These are phyloP conservation scores for Blennius ocellaris DNA, from an alignment of 2,113 vertebrate genomes.

Conservation along the genomic window DNA sequence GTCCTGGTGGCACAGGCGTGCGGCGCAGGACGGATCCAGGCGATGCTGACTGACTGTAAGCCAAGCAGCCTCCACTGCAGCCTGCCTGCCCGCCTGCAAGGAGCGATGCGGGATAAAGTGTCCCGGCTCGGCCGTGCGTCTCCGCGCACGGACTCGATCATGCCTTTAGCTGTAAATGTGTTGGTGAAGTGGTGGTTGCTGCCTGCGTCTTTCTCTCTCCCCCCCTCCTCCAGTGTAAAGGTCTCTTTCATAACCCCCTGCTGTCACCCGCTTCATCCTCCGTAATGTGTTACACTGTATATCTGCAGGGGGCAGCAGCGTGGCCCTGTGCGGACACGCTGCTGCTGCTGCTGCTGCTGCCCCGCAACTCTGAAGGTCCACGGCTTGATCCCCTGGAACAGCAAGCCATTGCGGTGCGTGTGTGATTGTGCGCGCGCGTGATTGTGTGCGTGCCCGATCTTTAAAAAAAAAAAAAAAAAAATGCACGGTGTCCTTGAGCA, in stretches of 20 bases:
- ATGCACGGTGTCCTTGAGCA: slow-evolving; percentile 57
- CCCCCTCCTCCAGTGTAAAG: neutral
- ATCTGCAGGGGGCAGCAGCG: slow-evolving; percentile 78
- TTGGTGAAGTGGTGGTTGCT: slow-evolving; percentile 19
- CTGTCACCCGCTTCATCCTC: slow-evolving; percentile 46
- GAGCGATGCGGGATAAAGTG: slow-evolving; percentile 36
- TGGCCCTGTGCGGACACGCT: slow-evolving; percentile 43
- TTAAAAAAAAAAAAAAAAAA: neutral
- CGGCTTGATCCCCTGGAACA: slow-evolving; percentile 28
- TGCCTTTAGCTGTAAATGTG: slow-evolving; percentile 11
- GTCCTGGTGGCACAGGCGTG: slow-evolving; percentile 3
- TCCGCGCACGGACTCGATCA: neutral
- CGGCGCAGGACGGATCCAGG: slow-evolving; percentile 15
- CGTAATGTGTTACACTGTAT: slow-evolving; percentile 41
- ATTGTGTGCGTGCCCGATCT: neutral
- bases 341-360: slow-evolving; percentile 41
- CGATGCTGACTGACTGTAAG: slow-evolving; percentile 14
- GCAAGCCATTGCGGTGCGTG: neutral
- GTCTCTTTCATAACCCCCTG: slow-evolving; percentile 19
- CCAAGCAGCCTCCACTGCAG: neutral
- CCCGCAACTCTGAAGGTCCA: slow-evolving; percentile 41
- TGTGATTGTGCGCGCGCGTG: slow-evolving; percentile 3
- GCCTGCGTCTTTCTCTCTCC: slow-evolving; percentile 18
- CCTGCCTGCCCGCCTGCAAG: neutral
- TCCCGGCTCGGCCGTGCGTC: slow-evolving; percentile 9